Evolutionary conservation across 2,113 vertebrate species (phyloP), one percentile per base, ranked within the genome.

Genomic region (Strix uralensis): DNA sequence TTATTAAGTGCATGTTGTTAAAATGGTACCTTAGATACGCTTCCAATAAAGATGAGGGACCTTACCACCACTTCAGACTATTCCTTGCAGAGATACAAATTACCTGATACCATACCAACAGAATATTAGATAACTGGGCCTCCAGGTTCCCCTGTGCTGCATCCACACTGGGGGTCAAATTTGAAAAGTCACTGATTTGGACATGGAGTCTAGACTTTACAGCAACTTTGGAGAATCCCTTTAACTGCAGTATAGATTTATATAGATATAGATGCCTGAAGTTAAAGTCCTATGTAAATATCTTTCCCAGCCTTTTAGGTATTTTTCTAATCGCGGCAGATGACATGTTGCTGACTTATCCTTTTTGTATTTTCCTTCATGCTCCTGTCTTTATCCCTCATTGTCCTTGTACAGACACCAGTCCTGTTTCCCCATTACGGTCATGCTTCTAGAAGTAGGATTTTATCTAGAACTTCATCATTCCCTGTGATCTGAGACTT

Each of bases 1-100:
- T 42, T 25, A 14, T 30, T 19, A 32, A 26, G 5, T 26, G 22
- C 0, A 0, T n/a, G 10, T 34, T 63, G 22, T 52, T 74, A 66
- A 70, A 78, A 49, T 13, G 10, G 2, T 13, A 4, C 17, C 42
- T 52, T 51, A 65, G 55, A 44, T 44, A 17, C n/a, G 70, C 5
- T n/a, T 63, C n/a, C 14, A 80, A 5, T 15, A 42, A n/a, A 52
- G n/a, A 21, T 20, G 49, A 63, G 22, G 13, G 42, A 77, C 10
- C n/a, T 71, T 34, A 11, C 9, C 7, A 2, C 5, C 29, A 17
- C 36, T 15, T 52, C 29, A 30, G 25, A 82, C 16, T 13, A 20
- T 40, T 87, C 6, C n/a, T 81, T 21, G 42, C 27, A 72, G 42
- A 72, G 8, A 8, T 40, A 11, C 11, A 11, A 19, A 40, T 74